phyloP scores from a whole-genome alignment of 2,888 invertebrate species.

The Chrysotoxum bicinctum region DNA sequence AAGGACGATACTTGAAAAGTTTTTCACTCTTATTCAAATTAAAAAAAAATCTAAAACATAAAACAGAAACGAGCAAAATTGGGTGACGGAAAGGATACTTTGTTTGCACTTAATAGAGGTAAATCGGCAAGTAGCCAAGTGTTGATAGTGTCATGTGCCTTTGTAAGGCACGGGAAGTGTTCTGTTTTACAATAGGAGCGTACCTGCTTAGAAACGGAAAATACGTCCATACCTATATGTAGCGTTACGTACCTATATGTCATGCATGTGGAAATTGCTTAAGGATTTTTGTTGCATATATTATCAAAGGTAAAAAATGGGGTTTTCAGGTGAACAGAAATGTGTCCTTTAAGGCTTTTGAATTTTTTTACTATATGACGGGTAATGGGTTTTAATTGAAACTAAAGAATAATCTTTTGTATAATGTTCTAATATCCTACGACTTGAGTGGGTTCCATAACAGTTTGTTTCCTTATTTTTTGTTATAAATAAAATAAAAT shows the following conservation, averaged over 20 bases:
- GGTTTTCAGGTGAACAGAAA: slow-evolving; percentile 58
- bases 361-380: background rate
- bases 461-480: background rate
- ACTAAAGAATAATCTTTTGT: slow-evolving; percentile 8
- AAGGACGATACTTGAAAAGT: slow-evolving; percentile 53
- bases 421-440: background rate
- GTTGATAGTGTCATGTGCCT: slow-evolving; percentile 51
- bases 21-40: background rate
- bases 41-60: background rate
- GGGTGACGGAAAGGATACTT: slow-evolving; percentile 67
- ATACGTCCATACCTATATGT: background rate
- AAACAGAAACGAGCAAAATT: slow-evolving; percentile 20
- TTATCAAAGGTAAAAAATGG: slow-evolving; percentile 27
- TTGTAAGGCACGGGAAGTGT: slow-evolving; percentile 27
- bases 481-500: background rate
- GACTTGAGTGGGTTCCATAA: background rate
- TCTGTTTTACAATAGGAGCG: background rate
- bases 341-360: slow-evolving; percentile 1
- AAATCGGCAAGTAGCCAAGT: slow-evolving; percentile 62
- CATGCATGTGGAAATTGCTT: slow-evolving; percentile 17
- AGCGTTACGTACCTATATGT: background rate
- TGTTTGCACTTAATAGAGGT: slow-evolving; percentile 57
- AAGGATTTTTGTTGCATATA: slow-evolving; percentile 24
- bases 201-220: background rate
- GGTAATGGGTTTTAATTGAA: slow-evolving; percentile 49